Percentiles rank a stretch among this genome's conserved stretches.
Conservation (phyloP, 2,113 vertebrate species). For the Hydrolagus affinis region DNA sequence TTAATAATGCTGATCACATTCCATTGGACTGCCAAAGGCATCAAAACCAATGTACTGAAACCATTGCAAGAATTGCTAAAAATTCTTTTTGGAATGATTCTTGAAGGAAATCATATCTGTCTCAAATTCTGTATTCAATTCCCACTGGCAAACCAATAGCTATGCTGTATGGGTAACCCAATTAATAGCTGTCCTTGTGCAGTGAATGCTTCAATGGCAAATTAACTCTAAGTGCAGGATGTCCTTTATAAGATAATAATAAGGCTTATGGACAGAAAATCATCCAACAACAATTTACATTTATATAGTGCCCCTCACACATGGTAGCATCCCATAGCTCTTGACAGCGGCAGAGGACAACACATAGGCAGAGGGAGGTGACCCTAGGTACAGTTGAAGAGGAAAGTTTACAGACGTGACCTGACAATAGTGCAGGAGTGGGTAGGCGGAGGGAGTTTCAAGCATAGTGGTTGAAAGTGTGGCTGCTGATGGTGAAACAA, state of each 20-base stretch:
- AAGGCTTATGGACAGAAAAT: neutral
- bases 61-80: neutral
- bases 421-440: too few species aligned
- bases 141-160: neutral
- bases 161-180: neutral
- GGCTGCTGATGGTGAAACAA: too few species aligned
- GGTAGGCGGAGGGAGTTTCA: too few species aligned
- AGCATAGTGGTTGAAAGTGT: too few species aligned
- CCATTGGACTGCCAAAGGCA: neutral
- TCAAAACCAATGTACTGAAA: neutral
- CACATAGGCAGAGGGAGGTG: too few species aligned
- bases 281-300: too few species aligned
- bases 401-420: too few species aligned
- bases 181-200: neutral
- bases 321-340: too few species aligned
- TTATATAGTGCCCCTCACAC: too few species aligned
- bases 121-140: neutral
- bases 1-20: too few species aligned
- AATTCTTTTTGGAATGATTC: neutral
- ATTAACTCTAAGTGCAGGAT: neutral
- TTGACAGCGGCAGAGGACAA: too few species aligned
- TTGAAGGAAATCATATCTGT: neutral
- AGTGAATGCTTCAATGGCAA: neutral
- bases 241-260: neutral
- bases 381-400: too few species aligned